Base-by-base conservation (phyloP, 2,797 vertebrate genomes). In the Halcyon smyrnensis region DNA sequence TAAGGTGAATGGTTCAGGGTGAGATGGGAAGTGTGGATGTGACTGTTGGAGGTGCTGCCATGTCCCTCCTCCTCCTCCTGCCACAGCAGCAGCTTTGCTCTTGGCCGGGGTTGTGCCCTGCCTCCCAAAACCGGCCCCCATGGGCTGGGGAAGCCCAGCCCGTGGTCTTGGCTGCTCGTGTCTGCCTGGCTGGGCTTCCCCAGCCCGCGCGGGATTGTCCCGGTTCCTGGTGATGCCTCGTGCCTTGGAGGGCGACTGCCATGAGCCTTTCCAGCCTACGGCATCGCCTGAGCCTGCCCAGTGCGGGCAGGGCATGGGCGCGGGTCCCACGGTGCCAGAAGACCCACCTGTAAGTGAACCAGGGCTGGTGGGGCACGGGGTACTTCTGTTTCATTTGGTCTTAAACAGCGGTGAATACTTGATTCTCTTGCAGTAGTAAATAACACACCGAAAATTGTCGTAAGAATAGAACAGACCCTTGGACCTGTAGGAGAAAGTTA, bases 11-110 rank as follows among this genome's bases (percentile, higher is more conserved):
- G 21, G 4, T 6, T 8, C 16, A 50, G n/a, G 13, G 41, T 5
- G 21, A 70, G 39, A 39, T 0, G 16, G 13, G 53, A 41, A 34
- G 23, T 1, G 5, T 23, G 67, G 68, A 34, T 25, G 23, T 1
- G 18, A 3, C 50, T 25, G 0, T 2, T 19, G 19, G 62, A 16
- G 54, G 4, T 12, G 50, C 50, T 32, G 1, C 2, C 0, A 1
- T 5, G 18, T 12, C 28, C 67, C 34, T 46, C 14, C 1, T 10
- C 32, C 34, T n/a, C 18, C 46, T 59, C 15, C 85, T 45, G 48
- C 60, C 21, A 3, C 34, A 28, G 6, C 27, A 34, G 32, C 12
- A 45, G 2, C 45, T 54, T 51, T n/a, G 37, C 13, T 25, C 32
- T 13, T 2, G 7, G 8, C 9, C 28, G 71, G 11, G 9, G 53